Conservation (phyloP, 2,888 invertebrate genomes). For the Brenthis hecate region DNA sequence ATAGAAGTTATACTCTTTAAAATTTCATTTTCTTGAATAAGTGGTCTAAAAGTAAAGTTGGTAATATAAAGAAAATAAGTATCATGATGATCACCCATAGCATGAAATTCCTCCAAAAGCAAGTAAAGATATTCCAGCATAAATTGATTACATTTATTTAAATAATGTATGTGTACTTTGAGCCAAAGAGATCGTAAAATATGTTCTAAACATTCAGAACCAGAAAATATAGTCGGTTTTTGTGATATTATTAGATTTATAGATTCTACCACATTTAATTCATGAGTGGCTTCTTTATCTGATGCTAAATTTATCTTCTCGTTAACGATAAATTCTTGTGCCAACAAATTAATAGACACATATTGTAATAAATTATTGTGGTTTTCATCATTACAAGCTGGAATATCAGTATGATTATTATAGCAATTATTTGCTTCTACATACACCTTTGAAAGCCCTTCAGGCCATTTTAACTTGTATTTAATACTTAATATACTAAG, state of each 20-base stretch:
- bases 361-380: constrained; percentile 63
- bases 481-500: constrained; percentile 81
- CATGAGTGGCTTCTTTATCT: constrained; percentile 54
- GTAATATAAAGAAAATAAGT: constrained; percentile 57
- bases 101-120: constrained; percentile 70
- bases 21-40: constrained; percentile 64
- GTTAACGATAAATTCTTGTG: constrained; percentile 70
- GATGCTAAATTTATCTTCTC: constrained; percentile 55
- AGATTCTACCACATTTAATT: constrained; percentile 62
- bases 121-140: constrained; percentile 72
- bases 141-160: constrained; percentile 69
- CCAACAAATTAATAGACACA: constrained; percentile 63
- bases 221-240: constrained; percentile 65
- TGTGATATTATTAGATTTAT: constrained; percentile 63
- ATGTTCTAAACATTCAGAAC: constrained; percentile 62
- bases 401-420: constrained; percentile 70
- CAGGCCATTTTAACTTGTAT: constrained; percentile 86
- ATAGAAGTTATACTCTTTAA: constrained; percentile 65
- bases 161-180: constrained; percentile 67
- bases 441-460: constrained; percentile 81
- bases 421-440: constrained; percentile 83
- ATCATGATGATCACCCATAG: constrained; percentile 67
- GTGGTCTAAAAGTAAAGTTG: constrained; percentile 70
- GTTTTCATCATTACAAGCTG: constrained; percentile 64
- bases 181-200: constrained; percentile 70